These are phyloP conservation scores for Ametastegia equiseti DNA, from an alignment of 2,888 invertebrate genomes.

Conservation along the genomic window DNA sequence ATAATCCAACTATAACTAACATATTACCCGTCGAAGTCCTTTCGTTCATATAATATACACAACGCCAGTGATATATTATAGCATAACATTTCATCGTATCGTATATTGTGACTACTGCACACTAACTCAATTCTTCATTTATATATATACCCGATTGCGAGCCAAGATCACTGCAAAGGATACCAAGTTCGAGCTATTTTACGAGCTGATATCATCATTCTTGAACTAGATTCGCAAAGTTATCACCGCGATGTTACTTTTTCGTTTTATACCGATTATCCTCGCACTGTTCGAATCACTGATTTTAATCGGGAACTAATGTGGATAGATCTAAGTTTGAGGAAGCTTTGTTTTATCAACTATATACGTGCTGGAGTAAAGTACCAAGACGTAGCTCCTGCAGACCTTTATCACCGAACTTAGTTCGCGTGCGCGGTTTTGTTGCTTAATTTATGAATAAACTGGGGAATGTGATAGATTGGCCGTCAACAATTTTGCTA, in stretches of 20 bases:
- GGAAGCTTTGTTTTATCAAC: neutral
- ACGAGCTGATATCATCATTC: neutral
- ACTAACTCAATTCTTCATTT: constrained; percentile 20
- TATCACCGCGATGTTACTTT: neutral
- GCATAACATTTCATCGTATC: constrained; percentile 10
- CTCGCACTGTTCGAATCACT: neutral
- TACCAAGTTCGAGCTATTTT: neutral
- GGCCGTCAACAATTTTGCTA: constrained; percentile 1
- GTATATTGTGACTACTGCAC: constrained; percentile 28
- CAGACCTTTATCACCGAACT: neutral
- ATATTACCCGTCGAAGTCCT: constrained; percentile 16
- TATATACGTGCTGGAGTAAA: neutral
- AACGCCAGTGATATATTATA: neutral
- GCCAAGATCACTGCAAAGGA: constrained; percentile 36
- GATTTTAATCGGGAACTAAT: neutral
- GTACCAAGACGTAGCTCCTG: no score
- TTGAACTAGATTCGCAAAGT: neutral
- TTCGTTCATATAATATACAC: neutral
- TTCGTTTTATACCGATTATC: no score
- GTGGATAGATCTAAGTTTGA: neutral
- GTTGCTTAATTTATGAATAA: neutral
- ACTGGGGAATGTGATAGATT: neutral
- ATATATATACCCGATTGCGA: constrained; percentile 24
- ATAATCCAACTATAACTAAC: constrained; percentile 34
- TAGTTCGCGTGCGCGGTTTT: constrained; percentile 23